Conservation (phyloP, 2,113 vertebrate genomes). For the Lipophrys pholis region DNA sequence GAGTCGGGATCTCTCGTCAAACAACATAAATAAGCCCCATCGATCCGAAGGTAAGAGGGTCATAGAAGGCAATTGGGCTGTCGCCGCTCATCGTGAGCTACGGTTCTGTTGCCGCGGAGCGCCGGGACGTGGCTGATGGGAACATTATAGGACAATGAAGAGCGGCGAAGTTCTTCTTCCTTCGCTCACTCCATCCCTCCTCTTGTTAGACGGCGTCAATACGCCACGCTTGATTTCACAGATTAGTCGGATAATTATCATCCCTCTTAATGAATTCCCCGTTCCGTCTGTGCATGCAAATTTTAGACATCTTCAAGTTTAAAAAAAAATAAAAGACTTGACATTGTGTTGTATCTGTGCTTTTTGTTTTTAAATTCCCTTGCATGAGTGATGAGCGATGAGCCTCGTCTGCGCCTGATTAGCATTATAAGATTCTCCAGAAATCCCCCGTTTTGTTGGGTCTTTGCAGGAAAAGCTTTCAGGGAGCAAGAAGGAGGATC, state of each 20-base stretch:
- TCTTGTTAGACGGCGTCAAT: not conserved
- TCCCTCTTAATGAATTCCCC: not conserved
- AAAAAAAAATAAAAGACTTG: not conserved
- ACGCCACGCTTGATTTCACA: not conserved
- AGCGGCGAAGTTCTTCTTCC: too few relatives aligned
- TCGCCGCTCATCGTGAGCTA: conserved; percentile 33
- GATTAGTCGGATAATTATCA: not conserved
- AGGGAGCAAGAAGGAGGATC: not conserved
- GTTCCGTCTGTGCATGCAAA: not conserved
- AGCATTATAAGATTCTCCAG: not conserved
- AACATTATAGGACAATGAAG: conserved; percentile 23
- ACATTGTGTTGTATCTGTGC: not conserved
- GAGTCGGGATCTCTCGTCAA: conserved; percentile 20
- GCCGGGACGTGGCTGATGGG: conserved; percentile 14
- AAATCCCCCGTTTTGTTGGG: not conserved
- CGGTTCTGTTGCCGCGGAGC: conserved; percentile 1
- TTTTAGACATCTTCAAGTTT: not conserved
- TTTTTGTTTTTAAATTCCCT: not conserved
- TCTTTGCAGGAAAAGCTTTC: not conserved
- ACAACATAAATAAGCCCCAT: conserved; percentile 59
- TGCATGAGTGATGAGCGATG: not conserved
- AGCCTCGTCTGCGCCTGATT: not conserved
- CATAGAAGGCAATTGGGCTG: conserved; percentile 43
- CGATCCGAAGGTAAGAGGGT: conserved; percentile 34
- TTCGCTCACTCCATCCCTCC: not conserved